phyloP scores from a whole-genome alignment of 2,797 vertebrate species.

The Phoeniculus purpureus region DNA sequence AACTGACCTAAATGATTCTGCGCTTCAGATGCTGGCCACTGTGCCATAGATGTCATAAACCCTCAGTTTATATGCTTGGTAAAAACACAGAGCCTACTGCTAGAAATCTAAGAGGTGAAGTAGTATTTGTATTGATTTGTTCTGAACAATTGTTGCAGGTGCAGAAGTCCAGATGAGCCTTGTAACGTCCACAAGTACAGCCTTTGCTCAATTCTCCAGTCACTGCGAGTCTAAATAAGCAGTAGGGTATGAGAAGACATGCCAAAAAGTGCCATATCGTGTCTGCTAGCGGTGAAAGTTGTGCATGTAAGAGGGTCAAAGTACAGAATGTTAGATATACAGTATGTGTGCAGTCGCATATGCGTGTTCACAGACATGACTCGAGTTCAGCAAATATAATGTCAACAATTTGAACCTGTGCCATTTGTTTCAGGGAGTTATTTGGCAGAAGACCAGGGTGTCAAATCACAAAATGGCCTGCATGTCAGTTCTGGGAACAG shows the following conservation, averaged over 20 bases:
- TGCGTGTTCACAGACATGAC: constrained; percentile 69
- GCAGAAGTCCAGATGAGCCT: not conserved
- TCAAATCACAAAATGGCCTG: constrained; percentile 91
- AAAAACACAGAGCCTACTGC: not conserved
- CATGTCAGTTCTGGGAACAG: constrained; percentile 88
- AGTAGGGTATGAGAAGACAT: not conserved
- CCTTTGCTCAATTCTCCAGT: not conserved
- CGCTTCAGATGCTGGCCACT: not conserved
- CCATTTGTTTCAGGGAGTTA: constrained; percentile 86
- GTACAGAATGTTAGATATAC: constrained; percentile 72
- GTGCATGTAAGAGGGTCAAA: constrained; percentile 47
- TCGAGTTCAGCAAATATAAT: constrained; percentile 76
- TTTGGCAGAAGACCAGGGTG: constrained; percentile 94
- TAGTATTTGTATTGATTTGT: not conserved
- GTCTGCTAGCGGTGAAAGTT: constrained; percentile 31
- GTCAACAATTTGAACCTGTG: constrained; percentile 77
- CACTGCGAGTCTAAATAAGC: not conserved
- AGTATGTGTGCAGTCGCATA: constrained; percentile 55
- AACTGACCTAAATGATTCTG: not conserved
- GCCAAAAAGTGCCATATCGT: not conserved
- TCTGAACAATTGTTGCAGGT: not conserved
- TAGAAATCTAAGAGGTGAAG: not conserved
- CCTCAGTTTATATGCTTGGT: fast-evolving
- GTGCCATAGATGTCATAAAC: not conserved
- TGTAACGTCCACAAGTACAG: not conserved